Evolutionary conservation across 1,140 invertebrate species (phyloP), one percentile per base, ranked within the genome.

Genomic region (Drosophila dunni): DNA sequence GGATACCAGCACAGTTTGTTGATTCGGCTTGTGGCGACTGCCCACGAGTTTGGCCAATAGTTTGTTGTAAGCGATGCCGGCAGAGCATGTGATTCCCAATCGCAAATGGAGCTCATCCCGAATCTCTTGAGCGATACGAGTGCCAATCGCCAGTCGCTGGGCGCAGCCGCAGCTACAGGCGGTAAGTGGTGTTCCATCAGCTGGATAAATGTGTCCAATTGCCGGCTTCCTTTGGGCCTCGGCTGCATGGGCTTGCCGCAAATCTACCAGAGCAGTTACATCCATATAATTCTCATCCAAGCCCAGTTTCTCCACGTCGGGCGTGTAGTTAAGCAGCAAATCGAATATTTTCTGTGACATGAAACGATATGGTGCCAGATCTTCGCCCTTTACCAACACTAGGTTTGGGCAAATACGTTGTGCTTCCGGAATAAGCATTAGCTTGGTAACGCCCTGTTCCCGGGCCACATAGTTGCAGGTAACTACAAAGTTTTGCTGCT

Each of bases 11-110:
- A 95, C 93, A 7, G 97, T 97, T 85, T 97, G 97, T 77, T 96
- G 94, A 92, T 97, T 96, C 2, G 97, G 96, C 92, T 97, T 97
- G 79, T 97, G 93, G 50, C 94, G 92, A 36, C 94, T 94, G 70
- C 96, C 95, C 15, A 94, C 95, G 38, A 98, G 92, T 92, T 98
- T 97, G 3, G 97, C 95, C 76, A 97, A 91, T 51, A 97, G 88
- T 92, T 98, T 98, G 90, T 97, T 98, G 75, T 97, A 95, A 38
- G 96, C 94, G 71, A 97, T 95, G 10, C 97, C 97, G 57, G 96
- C 97, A 93, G 96, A 97, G 79, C 94, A 95, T 7, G 96, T 97
- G 42, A 97, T 93, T 40, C 95, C 94, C 44, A 97, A 92, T 56
- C 95, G 94, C 65, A 94, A 93, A 61, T 93, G 93, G 50, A 97